These are phyloP conservation scores for Coelopa pilipes DNA, from an alignment of 2,888 invertebrate genomes.

Conservation along the genomic window DNA sequence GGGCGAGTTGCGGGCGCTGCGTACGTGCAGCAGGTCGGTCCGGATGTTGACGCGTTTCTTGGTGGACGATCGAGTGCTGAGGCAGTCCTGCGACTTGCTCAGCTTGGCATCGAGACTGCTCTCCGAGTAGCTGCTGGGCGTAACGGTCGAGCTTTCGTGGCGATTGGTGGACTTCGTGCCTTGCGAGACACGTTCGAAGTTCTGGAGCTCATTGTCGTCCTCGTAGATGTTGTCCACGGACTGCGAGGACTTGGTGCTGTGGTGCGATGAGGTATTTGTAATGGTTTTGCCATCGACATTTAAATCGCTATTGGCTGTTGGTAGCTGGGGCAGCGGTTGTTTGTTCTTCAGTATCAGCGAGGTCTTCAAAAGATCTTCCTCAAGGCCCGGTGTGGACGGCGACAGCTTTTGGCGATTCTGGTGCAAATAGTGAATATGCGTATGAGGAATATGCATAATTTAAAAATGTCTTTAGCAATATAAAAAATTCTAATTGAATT, in stretches of 20 bases:
- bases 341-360: conserved; percentile 67
- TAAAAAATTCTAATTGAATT: no score
- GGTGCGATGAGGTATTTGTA: conserved; percentile 50
- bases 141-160: conserved; percentile 65
- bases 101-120: conserved; percentile 65
- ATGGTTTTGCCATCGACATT: conserved; percentile 45
- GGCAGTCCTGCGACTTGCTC: conserved; percentile 66
- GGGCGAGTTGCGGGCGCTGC: conserved; percentile 60
- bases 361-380: conserved; percentile 63
- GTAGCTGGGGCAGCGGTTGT: conserved; percentile 65
- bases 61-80: conserved; percentile 68
- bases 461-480: no score
- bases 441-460: no score
- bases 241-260: conserved; percentile 55
- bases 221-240: conserved; percentile 69
- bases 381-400: conserved; percentile 63
- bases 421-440: not conserved
- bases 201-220: conserved; percentile 64
- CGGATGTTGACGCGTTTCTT: conserved; percentile 75
- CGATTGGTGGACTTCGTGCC: conserved; percentile 59
- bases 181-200: conserved; percentile 63
- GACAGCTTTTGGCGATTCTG: conserved; percentile 63
- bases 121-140: conserved; percentile 65
- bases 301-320: conserved; percentile 48
- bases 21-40: conserved; percentile 68